These are phyloP conservation scores for Odontomachus brunneus DNA, from an alignment of 1,140 invertebrate species.

Conservation along the genomic window DNA sequence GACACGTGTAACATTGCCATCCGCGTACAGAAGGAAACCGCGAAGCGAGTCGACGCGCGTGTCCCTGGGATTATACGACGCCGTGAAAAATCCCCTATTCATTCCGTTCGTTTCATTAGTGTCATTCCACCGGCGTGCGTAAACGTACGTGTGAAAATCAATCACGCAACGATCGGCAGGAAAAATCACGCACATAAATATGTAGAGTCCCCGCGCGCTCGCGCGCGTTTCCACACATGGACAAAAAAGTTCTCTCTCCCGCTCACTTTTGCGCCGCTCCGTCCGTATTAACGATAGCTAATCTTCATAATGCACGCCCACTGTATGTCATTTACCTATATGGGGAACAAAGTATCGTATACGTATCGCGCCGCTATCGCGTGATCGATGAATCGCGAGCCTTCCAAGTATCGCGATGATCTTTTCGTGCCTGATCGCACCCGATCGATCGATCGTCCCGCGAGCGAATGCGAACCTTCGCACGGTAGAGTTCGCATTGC, in stretches of 20 bases:
- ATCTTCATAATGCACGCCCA: conserved; percentile 23
- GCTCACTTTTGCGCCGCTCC: conserved; percentile 47
- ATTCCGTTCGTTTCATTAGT: conserved; percentile 29
- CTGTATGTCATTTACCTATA: conserved; percentile 12
- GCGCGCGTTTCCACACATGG: conserved; percentile 22
- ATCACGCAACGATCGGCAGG: conserved; percentile 43
- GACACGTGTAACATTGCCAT: conserved; percentile 12
- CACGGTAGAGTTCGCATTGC: not conserved
- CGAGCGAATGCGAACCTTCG: not conserved
- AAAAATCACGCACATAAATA: conserved; percentile 49
- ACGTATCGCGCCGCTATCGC: not conserved
- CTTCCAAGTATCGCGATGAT: not conserved
- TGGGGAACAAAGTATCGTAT: not conserved
- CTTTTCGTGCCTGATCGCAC: not conserved
- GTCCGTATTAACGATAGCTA: conserved; percentile 44
- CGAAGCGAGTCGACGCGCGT: not conserved
- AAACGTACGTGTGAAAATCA: conserved; percentile 37
- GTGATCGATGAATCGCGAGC: not conserved
- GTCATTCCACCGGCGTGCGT: conserved; percentile 32
- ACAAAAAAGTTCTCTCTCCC: conserved; percentile 16
- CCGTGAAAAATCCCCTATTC: conserved; percentile 28
- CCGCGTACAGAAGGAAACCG: conserved; percentile 25
- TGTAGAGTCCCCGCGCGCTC: not conserved
- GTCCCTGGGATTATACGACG: conserved; percentile 61
- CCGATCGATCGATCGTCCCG: not conserved